A percentile compares a stretch with the other conserved stretches of the same genome.
Evolutionary conservation across 2,113 vertebrate genomes (phyloP).

Genomic region (Eubucco bourcierii): DNA sequence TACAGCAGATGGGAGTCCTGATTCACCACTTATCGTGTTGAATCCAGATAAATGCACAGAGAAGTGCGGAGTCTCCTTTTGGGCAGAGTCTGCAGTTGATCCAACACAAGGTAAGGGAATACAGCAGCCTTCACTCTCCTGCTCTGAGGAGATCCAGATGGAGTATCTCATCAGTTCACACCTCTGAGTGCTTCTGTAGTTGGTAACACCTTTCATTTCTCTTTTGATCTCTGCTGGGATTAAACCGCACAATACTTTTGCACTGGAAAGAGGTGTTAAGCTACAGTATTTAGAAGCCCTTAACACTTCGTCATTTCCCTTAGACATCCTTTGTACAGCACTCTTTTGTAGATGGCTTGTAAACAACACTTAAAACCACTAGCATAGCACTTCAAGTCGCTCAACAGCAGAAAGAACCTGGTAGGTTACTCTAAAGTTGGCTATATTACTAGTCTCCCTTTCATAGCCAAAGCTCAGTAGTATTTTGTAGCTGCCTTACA

Average conservation of each 20-base stretch:
- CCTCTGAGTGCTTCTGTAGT: neutral
- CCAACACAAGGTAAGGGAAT: neutral
- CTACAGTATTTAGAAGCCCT: neutral
- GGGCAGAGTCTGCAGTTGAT: neutral
- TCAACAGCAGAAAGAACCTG: neutral
- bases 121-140: neutral
- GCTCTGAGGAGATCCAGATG: neutral
- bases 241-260: neutral
- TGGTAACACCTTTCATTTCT: neutral
- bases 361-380: neutral
- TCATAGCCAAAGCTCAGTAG: neutral
- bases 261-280: neutral
- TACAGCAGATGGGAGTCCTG: neutral
- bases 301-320: neutral
- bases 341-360: neutral
- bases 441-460: neutral
- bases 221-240: neutral
- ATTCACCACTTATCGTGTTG: neutral
- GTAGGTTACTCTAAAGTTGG: neutral
- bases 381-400: neutral
- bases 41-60: neutral
- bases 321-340: neutral
- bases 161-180: accelerated
- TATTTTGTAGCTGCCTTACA: neutral
- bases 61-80: neutral